A percentile compares a stretch with the other conserved stretches of the same genome.
These are phyloP conservation scores for Latrodectus elegans DNA, from an alignment of 2,888 invertebrate genomes.

Conservation along the genomic window DNA sequence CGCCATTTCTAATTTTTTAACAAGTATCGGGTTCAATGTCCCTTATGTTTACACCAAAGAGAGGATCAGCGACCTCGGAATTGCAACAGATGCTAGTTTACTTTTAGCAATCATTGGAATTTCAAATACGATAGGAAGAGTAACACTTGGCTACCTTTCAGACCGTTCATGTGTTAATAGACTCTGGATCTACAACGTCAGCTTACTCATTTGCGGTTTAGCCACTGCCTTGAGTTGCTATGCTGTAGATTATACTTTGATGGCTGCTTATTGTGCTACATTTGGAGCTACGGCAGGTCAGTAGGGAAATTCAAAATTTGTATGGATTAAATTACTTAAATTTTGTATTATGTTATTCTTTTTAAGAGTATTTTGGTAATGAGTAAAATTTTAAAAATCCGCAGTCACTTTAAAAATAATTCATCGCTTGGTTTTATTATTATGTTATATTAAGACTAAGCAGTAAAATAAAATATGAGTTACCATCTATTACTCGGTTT, in stretches of 20 bases:
- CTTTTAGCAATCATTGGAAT: conserved; percentile 88
- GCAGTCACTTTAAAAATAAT: no score
- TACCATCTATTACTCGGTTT: no score
- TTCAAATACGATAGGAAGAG: conserved; percentile 90
- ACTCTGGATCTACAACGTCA: conserved; percentile 89
- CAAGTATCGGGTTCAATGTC: conserved; percentile 94
- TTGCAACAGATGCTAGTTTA: conserved; percentile 81
- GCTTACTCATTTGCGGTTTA: conserved; percentile 90
- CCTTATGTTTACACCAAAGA: conserved; percentile 92
- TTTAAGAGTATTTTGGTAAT: no score
- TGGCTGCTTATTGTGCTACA: conserved; percentile 85
- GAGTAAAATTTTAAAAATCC: no score
- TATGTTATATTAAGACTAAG: no score
- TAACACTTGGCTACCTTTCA: conserved; percentile 86
- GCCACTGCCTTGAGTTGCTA: conserved; percentile 87
- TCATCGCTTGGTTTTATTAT: no score
- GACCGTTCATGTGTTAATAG: conserved; percentile 94
- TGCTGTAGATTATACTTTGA: conserved; percentile 83
- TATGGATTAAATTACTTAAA: no score
- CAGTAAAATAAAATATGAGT: no score
- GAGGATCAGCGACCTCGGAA: conserved; percentile 80
- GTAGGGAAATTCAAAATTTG: conserved; percentile 10
- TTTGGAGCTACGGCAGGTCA: conserved; percentile 90
- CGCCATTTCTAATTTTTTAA: conserved; percentile 93
- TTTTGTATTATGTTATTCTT: no score